Base-by-base conservation (phyloP, 2,113 vertebrate genomes). In the Montifringilla adamsi region DNA sequence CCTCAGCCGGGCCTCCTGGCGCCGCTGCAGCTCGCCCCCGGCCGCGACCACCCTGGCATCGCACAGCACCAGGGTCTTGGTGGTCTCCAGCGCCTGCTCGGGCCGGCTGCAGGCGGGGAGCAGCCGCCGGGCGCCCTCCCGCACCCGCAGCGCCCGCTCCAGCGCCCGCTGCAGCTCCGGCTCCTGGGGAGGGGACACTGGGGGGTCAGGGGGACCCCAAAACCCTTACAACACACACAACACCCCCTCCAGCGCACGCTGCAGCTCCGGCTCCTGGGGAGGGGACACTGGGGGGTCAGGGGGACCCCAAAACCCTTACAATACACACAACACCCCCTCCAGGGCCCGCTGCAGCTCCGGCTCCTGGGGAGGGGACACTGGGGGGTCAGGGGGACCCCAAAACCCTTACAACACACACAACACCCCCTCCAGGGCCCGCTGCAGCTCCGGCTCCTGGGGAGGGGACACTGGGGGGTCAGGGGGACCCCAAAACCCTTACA, bases 31-130 rank as follows among this genome's bases (percentile, higher is more conserved):
- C 15, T 74, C 82, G 1, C 82, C 82, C 22, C 82, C 82, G 1
- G 82, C 82, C n/a, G 82, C 81, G 4, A 74, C 81, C 81, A 84
- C 81, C 69, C 81, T 74, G 81, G 81, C 81, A 2, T 84, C 81
- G 59, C 81, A 84, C 69, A 84, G 69, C 69, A 84, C 81, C 33
- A 84, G 81, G 69, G 81, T 84, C 81, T 84, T 84, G 81, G 81
- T 84, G 81, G 81, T 84, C 81, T 84, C 81, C 17, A 84, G 81
- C 6, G 81, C 81, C 68, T 84, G 68, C 81, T 84, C 81, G 49
- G 81, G 81, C 11, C 81, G 81, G 81, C 81, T 84, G 81, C 81
- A 84, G 81, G 81, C 81, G 69, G 81, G 81, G 68, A 46, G 81
- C 3, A 55, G 27, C 17, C 68, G 27, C 39, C 81, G 66, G 5